These are phyloP conservation scores for Bubo bubo DNA, from an alignment of 2,113 vertebrate genomes.

Conservation along the genomic window DNA sequence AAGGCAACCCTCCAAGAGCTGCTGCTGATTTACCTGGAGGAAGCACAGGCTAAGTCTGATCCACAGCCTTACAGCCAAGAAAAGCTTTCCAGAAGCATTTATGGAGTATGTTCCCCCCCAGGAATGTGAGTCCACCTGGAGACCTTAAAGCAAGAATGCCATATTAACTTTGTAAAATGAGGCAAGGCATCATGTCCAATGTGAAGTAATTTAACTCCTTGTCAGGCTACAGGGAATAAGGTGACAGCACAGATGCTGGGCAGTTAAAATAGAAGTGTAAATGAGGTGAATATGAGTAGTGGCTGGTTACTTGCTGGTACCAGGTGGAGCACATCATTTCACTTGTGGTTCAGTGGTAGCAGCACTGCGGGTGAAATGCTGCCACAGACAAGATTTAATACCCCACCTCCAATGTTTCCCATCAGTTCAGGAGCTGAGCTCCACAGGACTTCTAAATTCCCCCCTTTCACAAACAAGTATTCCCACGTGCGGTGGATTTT, in stretches of 20 bases:
- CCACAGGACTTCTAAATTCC: not conserved
- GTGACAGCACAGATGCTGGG: not conserved
- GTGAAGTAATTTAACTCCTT: not conserved
- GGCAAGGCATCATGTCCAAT: not conserved
- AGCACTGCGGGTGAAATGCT: not conserved
- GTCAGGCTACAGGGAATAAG: not conserved
- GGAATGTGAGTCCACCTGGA: not conserved
- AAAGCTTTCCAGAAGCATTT: not conserved
- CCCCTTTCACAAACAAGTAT: not conserved
- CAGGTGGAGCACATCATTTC: not conserved
- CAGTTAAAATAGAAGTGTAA: not conserved
- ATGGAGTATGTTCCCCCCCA: not conserved
- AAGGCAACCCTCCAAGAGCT: not conserved
- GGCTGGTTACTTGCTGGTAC: not conserved
- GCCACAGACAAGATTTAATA: not conserved
- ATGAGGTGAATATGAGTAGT: constrained; percentile 5
- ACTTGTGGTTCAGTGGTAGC: not conserved
- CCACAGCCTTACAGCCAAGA: not conserved
- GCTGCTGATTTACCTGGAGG: not conserved
- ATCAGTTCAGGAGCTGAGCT: not conserved
- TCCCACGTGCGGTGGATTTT: not conserved
- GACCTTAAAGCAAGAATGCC: not conserved
- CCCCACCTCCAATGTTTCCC: not conserved
- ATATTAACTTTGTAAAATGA: not conserved
- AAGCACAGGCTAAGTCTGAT: not conserved